phyloP scores from a whole-genome alignment of 2,797 vertebrate genomes.

The Thalassophryne amazonica region DNA sequence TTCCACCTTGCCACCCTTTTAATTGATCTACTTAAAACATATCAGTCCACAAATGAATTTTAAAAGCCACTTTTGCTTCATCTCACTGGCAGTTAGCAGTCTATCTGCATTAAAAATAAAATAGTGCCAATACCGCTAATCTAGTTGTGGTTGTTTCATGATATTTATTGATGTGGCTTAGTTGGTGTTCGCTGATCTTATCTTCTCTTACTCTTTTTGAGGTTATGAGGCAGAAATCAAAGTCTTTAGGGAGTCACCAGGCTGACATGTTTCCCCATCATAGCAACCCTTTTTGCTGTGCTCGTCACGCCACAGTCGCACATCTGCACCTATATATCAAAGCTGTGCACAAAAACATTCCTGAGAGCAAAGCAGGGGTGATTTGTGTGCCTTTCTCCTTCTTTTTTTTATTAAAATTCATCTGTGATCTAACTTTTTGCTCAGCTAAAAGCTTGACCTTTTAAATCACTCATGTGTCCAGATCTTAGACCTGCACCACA shows the following conservation, averaged over 20 bases:
- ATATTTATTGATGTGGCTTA: too few relatives aligned
- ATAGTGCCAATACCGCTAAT: too few relatives aligned
- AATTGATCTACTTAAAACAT: too few relatives aligned
- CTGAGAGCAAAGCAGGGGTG: slow-evolving; percentile 71
- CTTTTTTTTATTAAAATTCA: slow-evolving; percentile 81
- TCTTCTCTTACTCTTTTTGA: slow-evolving; percentile 20
- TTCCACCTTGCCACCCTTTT: too few relatives aligned
- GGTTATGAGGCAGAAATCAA: slow-evolving; percentile 43
- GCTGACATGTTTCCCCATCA: slow-evolving; percentile 58
- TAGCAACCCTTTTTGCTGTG: slow-evolving; percentile 58
- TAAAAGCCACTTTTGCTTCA: too few relatives aligned
- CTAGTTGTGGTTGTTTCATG: slow-evolving; percentile 2
- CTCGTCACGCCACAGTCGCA: slow-evolving; percentile 69
- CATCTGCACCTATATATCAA: slow-evolving; percentile 83
- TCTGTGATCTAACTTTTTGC: slow-evolving; percentile 78
- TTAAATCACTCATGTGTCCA: slow-evolving; percentile 78
- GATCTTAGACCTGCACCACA: slow-evolving; percentile 65
- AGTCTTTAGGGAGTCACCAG: slow-evolving; percentile 60
- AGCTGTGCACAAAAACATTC: slow-evolving; percentile 75
- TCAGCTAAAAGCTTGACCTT: slow-evolving; percentile 74
- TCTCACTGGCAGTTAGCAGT: too few relatives aligned
- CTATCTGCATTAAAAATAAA: too few relatives aligned
- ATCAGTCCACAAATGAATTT: too few relatives aligned
- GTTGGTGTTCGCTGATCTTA: slow-evolving; percentile 7
- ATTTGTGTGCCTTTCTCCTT: slow-evolving; percentile 80